Evolutionary conservation across 2,113 vertebrate genomes (phyloP).

Genomic region (Takifugu flavidus): DNA sequence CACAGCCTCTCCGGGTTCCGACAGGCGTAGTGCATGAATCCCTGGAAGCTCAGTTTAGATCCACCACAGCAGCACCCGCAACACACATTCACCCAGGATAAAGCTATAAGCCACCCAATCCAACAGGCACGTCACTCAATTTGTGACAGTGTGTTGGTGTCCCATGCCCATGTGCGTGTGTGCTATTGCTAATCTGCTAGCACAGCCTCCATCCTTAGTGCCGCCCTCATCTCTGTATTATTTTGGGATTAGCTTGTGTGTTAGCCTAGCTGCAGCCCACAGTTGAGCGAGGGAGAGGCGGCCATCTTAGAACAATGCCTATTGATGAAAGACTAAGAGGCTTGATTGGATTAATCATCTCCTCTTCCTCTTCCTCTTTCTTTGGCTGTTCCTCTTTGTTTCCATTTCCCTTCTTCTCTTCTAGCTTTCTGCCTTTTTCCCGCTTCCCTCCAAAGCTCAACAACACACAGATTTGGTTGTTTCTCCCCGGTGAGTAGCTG

Average conservation of each 20-base stretch:
- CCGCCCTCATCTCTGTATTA: conserved; percentile 57
- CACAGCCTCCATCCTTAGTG: conserved; percentile 47
- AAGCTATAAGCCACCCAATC: conserved; percentile 57
- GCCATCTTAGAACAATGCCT: conserved; percentile 73
- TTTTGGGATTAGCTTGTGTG: conserved; percentile 64
- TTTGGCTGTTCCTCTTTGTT: conserved; percentile 42
- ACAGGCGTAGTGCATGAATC: conserved; percentile 34
- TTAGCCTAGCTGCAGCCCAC: conserved; percentile 64
- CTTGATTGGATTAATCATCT: conserved; percentile 73
- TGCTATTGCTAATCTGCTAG: conserved; percentile 65
- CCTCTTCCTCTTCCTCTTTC: conserved; percentile 18
- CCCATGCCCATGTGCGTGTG: conserved; percentile 32
- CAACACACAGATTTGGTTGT: conserved; percentile 37
- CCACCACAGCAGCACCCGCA: conserved; percentile 19
- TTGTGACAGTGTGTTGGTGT: conserved; percentile 40
- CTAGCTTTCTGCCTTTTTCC: conserved; percentile 27
- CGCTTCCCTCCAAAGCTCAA: conserved; percentile 31
- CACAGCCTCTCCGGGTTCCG: conserved; percentile 43
- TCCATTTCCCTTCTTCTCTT: conserved; percentile 29
- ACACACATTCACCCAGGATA: conserved; percentile 53
- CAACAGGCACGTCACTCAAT: conserved; percentile 60
- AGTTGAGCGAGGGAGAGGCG: conserved; percentile 56
- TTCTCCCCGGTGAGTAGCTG: conserved; percentile 22
- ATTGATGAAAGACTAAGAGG: conserved; percentile 66
- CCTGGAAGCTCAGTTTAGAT: conserved; percentile 44